Evolutionary conservation across 2,113 vertebrate genomes (phyloP).

Genomic region (Electrona antarctica): DNA sequence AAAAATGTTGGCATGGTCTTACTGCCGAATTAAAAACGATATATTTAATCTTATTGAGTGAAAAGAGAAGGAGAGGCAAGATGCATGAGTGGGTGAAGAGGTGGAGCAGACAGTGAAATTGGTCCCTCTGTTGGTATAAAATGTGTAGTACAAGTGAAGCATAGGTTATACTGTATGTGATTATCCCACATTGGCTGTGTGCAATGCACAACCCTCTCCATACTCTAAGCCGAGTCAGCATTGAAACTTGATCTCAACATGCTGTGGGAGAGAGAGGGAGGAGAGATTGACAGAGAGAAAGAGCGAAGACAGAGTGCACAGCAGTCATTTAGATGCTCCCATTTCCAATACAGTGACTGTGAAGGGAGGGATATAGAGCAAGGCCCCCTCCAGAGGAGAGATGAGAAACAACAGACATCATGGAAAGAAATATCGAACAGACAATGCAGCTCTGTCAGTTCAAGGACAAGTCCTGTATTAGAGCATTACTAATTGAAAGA

Average conservation of each 20-base stretch:
- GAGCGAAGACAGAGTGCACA: conserved; percentile 12
- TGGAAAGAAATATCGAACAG: neutral
- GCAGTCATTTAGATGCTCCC: neutral
- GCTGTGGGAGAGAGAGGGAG: neutral
- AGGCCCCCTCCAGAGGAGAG: conserved; percentile 35
- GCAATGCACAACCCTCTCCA: conserved; percentile 31
- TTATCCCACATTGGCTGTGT: conserved; percentile 30
- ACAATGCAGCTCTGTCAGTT: neutral
- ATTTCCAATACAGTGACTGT: neutral
- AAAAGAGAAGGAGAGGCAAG: neutral
- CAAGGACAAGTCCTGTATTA: neutral
- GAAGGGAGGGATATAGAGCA: neutral
- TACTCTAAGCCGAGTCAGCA: neutral
- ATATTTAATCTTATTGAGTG: conserved; percentile 11
- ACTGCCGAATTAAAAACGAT: neutral
- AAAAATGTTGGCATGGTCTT: neutral
- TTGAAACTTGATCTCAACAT: neutral
- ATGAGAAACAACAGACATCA: conserved; percentile 12
- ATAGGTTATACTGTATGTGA: conserved; percentile 29
- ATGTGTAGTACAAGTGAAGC: conserved; percentile 62
- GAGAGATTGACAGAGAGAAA: conserved; percentile 13
- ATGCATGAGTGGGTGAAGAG: conserved; percentile 13
- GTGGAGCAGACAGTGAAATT: conserved; percentile 56
- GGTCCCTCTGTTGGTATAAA: conserved; percentile 75
- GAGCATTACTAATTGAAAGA: neutral